A percentile compares a stretch with the other conserved stretches of the same genome.
Conservation (phyloP, 2,888 invertebrate genomes). For the Seira ritae region DNA sequence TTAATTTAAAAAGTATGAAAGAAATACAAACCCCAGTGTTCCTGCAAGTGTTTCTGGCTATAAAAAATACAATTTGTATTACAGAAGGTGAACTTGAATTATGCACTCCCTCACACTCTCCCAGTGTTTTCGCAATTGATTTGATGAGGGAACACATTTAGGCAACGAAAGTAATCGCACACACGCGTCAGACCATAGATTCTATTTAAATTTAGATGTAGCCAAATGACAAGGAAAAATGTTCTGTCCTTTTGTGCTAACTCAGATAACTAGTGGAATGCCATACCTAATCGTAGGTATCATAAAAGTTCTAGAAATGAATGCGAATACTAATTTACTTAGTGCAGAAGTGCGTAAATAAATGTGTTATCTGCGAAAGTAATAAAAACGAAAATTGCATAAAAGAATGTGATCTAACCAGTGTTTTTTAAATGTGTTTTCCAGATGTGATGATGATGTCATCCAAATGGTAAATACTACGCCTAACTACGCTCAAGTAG, state of each 20-base stretch:
- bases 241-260: not conserved
- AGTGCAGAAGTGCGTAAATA: not conserved
- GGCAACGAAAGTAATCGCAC: not conserved
- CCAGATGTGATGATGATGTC: conserved; percentile 2
- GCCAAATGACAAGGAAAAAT: not conserved
- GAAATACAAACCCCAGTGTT: not conserved
- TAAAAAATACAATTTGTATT: too few relatives aligned
- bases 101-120: not conserved
- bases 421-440: conserved; percentile 10
- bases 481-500: too few relatives aligned
- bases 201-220: not conserved
- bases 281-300: not conserved
- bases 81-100: too few relatives aligned
- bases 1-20: not conserved
- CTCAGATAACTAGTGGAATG: not conserved
- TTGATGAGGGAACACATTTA: not conserved
- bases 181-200: not conserved
- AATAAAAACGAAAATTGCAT: too few relatives aligned
- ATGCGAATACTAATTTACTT: not conserved
- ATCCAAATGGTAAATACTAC: too few relatives aligned
- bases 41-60: not conserved
- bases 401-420: not conserved
- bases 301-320: not conserved
- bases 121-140: not conserved
- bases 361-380: not conserved